A percentile compares a stretch with the other conserved stretches of the same genome.
Evolutionary conservation across 2,797 vertebrate genomes (phyloP).

Genomic region (Bufotes viridis): DNA sequence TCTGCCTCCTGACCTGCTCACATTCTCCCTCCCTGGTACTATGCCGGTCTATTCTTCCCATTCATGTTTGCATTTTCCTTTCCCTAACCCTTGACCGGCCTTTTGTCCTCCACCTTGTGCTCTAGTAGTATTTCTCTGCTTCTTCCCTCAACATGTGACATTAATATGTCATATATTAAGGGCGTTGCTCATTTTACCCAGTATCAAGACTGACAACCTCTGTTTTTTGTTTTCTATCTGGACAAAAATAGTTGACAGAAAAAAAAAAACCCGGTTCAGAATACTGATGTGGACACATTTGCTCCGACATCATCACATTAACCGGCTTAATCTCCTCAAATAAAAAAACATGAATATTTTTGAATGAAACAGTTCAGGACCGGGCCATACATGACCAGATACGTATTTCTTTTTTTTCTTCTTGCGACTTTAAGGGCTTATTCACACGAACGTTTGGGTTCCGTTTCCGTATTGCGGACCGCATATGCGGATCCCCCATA

Average conservation of each 20-base stretch:
- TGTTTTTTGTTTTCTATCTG: background rate
- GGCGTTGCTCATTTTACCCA: background rate
- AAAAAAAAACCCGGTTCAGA: background rate
- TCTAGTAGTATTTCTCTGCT: background rate
- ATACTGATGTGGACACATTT: background rate
- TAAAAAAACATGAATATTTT: too few relatives aligned
- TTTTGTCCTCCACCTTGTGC: constrained; percentile 6
- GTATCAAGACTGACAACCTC: background rate
- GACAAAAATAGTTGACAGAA: background rate
- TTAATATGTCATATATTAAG: constrained; percentile 26
- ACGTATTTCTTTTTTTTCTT: too few relatives aligned
- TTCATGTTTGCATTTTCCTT: constrained; percentile 21
- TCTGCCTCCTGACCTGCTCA: constrained; percentile 8
- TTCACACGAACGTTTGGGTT: too few relatives aligned
- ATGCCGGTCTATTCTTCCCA: background rate
- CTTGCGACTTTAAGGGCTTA: too few relatives aligned
- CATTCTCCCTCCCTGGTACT: constrained; percentile 5
- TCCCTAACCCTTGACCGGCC: constrained; percentile 10
- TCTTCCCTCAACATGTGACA: background rate
- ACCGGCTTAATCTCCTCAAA: too few relatives aligned
- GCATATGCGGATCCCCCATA: too few relatives aligned
- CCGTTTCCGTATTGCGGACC: too few relatives aligned
- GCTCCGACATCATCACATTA: background rate
- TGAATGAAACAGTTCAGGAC: too few relatives aligned
- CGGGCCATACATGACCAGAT: too few relatives aligned